Conservation (phyloP, 2,113 vertebrate genomes). For the Hemichromis elongatus region DNA sequence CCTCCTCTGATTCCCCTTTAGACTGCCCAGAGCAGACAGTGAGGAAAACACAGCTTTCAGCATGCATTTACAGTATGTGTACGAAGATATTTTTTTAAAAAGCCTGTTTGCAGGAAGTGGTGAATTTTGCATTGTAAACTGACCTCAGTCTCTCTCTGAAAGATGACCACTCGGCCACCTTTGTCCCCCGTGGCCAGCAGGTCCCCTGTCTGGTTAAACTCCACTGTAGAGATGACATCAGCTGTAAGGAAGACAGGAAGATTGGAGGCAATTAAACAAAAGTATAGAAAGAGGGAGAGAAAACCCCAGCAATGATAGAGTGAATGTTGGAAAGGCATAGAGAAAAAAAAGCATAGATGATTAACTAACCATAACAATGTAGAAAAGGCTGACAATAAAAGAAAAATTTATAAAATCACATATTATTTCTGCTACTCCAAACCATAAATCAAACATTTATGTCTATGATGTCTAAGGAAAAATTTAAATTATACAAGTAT, state of each 20-base stretch:
- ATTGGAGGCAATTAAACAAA: neutral
- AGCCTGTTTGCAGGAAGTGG: neutral
- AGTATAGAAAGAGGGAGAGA: neutral
- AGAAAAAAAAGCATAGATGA: neutral
- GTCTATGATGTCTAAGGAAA: neutral
- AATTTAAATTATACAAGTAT: neutral
- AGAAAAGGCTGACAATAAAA: neutral
- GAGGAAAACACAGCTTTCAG: neutral
- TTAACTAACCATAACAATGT: neutral
- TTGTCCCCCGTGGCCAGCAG: slow-evolving; percentile 98
- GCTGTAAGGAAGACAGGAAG: slow-evolving; percentile 66
- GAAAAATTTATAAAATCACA: neutral
- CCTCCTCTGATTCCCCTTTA: slow-evolving; percentile 85
- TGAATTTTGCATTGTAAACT: neutral
- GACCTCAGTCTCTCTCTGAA: slow-evolving; percentile 96
- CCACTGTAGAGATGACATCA: slow-evolving; percentile 98
- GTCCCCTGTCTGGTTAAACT: slow-evolving; percentile 98
- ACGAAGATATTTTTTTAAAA: accelerated
- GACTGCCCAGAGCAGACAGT: slow-evolving; percentile 62
- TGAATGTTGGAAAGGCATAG: neutral
- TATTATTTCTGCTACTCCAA: neutral
- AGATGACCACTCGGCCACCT: slow-evolving; percentile 97
- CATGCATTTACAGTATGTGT: neutral
- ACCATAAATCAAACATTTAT: neutral
- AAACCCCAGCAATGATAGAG: neutral